Evolutionary conservation across 2,888 invertebrate species (phyloP).

Genomic region (Heteropelma amictum): DNA sequence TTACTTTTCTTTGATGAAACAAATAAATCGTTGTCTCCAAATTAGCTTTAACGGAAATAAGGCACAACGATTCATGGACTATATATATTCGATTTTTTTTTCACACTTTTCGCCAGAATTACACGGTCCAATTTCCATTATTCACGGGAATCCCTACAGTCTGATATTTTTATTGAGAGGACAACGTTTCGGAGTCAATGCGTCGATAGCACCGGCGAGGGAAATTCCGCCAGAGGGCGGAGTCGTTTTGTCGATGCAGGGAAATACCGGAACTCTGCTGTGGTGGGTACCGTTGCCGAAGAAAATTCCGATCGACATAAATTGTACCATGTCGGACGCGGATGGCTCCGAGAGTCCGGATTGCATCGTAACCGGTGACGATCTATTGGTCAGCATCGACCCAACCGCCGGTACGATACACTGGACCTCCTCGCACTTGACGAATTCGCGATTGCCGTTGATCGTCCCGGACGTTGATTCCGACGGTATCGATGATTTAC

Average conservation of each 20-base stretch:
- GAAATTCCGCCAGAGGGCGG: constrained; percentile 79
- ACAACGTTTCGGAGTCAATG: constrained; percentile 67
- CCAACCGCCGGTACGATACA: constrained; percentile 81
- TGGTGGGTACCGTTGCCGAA: constrained; percentile 85
- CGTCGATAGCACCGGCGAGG: constrained; percentile 68
- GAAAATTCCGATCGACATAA: constrained; percentile 85
- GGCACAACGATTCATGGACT: no score
- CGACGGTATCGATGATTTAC: constrained; percentile 85
- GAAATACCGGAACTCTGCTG: constrained; percentile 84
- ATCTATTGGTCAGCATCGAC: constrained; percentile 82
- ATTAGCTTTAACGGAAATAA: no score
- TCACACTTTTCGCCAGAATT: constrained; percentile 67
- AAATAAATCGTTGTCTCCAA: no score
- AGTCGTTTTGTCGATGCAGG: constrained; percentile 85
- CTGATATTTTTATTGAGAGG: constrained; percentile 87
- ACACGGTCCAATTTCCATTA: constrained; percentile 71
- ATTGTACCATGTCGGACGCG: constrained; percentile 86
- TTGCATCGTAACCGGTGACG: constrained; percentile 87
- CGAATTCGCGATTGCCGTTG: constrained; percentile 84
- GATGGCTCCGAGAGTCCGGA: constrained; percentile 86
- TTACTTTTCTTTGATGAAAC: no score
- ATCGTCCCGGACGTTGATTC: constrained; percentile 86
- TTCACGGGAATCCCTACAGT: constrained; percentile 78
- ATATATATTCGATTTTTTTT: neutral
- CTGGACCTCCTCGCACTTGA: constrained; percentile 81